These are phyloP conservation scores for Iphiclides podalirius DNA, from an alignment of 2,888 invertebrate genomes.

Conservation along the genomic window DNA sequence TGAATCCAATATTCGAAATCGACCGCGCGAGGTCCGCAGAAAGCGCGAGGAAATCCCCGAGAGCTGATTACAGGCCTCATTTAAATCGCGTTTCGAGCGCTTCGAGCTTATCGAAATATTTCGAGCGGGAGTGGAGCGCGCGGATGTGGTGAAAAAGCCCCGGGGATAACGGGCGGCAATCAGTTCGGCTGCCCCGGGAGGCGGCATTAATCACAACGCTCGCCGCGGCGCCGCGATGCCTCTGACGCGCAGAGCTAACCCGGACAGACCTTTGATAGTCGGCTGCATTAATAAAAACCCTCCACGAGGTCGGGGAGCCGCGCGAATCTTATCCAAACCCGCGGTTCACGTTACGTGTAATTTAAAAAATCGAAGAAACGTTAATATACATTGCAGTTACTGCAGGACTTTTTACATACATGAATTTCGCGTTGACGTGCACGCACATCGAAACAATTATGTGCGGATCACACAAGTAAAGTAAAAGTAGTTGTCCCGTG, in stretches of 20 bases:
- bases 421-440: too few species aligned
- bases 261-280: conserved; percentile 18
- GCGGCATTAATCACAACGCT: conserved; percentile 55
- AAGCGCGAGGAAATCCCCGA: not conserved
- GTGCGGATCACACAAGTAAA: too few species aligned
- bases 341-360: too few species aligned
- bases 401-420: too few species aligned
- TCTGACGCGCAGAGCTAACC: conserved; percentile 16
- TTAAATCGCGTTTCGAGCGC: conserved; percentile 9
- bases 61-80: conserved; percentile 15
- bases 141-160: conserved; percentile 28
- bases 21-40: too few species aligned
- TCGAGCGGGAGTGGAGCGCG: conserved; percentile 20
- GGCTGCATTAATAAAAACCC: conserved; percentile 17
- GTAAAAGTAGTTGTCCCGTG: too few species aligned
- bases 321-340: too few species aligned
- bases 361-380: too few species aligned
- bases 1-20: too few species aligned
- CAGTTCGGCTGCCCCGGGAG: conserved; percentile 53
- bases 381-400: too few species aligned
- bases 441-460: too few species aligned
- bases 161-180: conserved; percentile 47
- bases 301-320: conserved; percentile 10
- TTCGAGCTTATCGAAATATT: conserved; percentile 22
- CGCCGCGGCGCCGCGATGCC: conserved; percentile 12